Conservation (phyloP, 2,888 invertebrate genomes). For the Nemotelus nigrinus region DNA sequence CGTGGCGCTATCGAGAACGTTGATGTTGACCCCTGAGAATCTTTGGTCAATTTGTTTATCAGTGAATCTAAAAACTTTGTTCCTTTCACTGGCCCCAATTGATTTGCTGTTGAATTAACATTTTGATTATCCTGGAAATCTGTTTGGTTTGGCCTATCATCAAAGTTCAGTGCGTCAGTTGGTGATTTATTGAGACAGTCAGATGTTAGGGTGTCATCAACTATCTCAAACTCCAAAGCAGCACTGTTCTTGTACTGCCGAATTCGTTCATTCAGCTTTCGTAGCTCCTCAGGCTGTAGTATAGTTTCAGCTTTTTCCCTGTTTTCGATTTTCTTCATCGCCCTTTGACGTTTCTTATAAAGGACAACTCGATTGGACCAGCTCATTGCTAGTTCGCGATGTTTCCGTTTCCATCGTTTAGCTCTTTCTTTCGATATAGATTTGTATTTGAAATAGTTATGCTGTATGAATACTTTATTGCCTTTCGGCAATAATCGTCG, state of each 20-base stretch:
- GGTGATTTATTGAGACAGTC: too few species aligned
- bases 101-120: not conserved
- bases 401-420: not conserved
- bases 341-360: slow-evolving; percentile 7
- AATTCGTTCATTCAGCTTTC: slow-evolving; percentile 23
- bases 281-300: slow-evolving; percentile 2
- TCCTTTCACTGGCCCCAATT: not conserved
- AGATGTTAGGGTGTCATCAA: too few species aligned
- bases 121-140: not conserved
- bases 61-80: slow-evolving; percentile 41
- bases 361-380: slow-evolving; percentile 39
- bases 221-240: too few species aligned
- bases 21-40: too few species aligned
- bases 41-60: slow-evolving; percentile 45
- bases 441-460: slow-evolving; percentile 20
- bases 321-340: slow-evolving; percentile 7
- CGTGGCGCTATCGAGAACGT: too few species aligned
- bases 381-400: not conserved
- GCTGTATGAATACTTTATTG: not conserved
- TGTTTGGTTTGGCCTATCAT: too few species aligned
- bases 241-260: slow-evolving; percentile 18
- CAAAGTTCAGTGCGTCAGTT: too few species aligned
- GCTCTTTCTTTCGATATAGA: not conserved
- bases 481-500: not conserved
- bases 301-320: not conserved